A percentile compares a stretch with the other conserved stretches of the same genome.
phyloP scores from a whole-genome alignment of 2,797 vertebrate genomes.

The Eptatretus atami region DNA sequence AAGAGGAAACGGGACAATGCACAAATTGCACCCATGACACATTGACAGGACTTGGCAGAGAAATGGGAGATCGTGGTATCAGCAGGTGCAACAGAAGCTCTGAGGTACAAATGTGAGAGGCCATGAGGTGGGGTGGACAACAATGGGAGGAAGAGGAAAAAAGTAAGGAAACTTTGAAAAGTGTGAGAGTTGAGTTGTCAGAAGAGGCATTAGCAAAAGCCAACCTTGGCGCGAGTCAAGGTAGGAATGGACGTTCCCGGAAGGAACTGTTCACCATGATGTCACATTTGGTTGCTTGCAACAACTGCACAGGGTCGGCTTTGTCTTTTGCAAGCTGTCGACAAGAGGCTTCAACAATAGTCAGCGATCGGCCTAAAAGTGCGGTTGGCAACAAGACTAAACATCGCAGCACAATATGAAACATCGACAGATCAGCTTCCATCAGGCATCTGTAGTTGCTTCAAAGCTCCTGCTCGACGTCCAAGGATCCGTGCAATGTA shows the following conservation, averaged over 20 bases:
- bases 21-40: too few species aligned
- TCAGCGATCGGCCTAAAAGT: conserved; percentile 97
- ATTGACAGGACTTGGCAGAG: too few species aligned
- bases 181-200: too few species aligned
- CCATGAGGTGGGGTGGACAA: too few species aligned
- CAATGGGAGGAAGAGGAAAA: too few species aligned
- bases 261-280: conserved; percentile 75
- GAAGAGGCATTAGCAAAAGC: too few species aligned
- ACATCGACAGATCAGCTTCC: conserved; percentile 65
- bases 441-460: conserved; percentile 97
- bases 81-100: too few species aligned
- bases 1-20: too few species aligned
- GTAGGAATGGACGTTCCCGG: conserved; percentile 61
- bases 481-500: conserved; percentile 99
- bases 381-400: conserved; percentile 83
- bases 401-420: conserved; percentile 86
- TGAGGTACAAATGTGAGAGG: too few species aligned
- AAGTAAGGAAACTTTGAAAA: too few species aligned
- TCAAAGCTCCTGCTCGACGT: conserved; percentile 97
- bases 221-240: not conserved
- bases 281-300: conserved; percentile 81
- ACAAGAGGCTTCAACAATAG: conserved; percentile 74
- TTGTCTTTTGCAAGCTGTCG: conserved; percentile 72
- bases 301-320: conserved; percentile 77
- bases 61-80: too few species aligned